These are phyloP conservation scores for Trachelus iudaicus DNA, from an alignment of 2,888 invertebrate genomes.

Conservation along the genomic window DNA sequence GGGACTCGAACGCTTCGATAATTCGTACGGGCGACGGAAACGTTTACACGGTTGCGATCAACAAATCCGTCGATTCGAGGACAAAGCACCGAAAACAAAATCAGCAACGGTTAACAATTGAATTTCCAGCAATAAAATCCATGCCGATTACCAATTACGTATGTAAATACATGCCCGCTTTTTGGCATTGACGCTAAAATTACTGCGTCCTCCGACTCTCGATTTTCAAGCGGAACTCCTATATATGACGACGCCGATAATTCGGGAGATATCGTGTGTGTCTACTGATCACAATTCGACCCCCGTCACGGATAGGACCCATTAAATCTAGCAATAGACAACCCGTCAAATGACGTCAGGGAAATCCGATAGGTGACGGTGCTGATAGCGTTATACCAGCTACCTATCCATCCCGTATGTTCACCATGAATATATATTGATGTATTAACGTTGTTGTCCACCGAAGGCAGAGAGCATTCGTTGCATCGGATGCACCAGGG, in stretches of 20 bases:
- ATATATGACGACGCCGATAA: background rate
- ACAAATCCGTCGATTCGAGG: constrained; percentile 11
- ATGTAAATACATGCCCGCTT: constrained; percentile 43
- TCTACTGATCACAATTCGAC: background rate
- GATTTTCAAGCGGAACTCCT: background rate
- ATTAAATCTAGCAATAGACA: constrained; percentile 28
- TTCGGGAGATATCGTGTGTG: background rate
- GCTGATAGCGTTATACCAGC: constrained; percentile 12
- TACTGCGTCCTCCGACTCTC: background rate
- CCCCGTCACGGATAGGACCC: constrained; percentile 4
- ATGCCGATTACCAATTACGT: constrained; percentile 47
- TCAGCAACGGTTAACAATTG: constrained; percentile 43
- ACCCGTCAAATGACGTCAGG: constrained; percentile 22
- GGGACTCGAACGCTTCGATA: too few species aligned
- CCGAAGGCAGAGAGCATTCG: constrained; percentile 23
- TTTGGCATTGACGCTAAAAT: background rate
- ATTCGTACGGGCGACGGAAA: too few species aligned
- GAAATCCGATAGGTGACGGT: constrained; percentile 32
- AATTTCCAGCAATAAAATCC: constrained; percentile 42
- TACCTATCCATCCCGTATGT: constrained; percentile 3
- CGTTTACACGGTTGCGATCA: too few species aligned
- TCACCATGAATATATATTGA: constrained; percentile 20
- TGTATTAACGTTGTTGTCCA: constrained; percentile 25
- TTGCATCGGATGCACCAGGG: constrained; percentile 12
- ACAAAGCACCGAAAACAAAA: constrained; percentile 45